Percentiles rank a stretch among this genome's conserved stretches.
phyloP scores from a whole-genome alignment of 2,113 vertebrate species.

The Lepus europaeus region DNA sequence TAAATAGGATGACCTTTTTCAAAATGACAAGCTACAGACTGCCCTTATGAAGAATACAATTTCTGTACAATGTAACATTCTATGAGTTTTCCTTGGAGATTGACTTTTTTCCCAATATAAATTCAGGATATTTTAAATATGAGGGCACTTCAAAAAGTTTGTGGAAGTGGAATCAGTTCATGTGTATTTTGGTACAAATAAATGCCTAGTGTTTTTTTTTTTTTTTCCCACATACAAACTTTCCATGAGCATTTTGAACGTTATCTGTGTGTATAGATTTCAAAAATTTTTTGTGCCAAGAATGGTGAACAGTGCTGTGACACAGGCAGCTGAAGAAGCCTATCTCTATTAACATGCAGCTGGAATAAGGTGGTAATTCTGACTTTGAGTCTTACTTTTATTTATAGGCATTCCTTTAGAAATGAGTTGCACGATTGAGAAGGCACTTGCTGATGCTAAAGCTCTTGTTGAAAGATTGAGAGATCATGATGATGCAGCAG shows the following conservation, averaged over 20 bases:
- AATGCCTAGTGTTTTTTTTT: no score
- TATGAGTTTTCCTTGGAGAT: background rate
- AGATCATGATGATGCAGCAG: conserved; percentile 97
- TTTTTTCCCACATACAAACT: no score
- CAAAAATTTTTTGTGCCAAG: no score
- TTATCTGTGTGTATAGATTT: no score
- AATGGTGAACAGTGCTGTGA: background rate
- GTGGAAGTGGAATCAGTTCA: no score
- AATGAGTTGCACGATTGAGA: conserved; percentile 97
- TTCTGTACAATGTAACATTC: background rate
- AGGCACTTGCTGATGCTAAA: conserved; percentile 97
- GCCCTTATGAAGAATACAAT: background rate
- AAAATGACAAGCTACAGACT: background rate
- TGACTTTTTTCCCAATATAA: background rate
- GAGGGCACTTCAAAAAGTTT: background rate
- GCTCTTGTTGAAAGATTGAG: conserved; percentile 95
- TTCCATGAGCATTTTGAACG: no score
- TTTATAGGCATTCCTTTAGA: conserved; percentile 77
- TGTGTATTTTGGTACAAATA: no score
- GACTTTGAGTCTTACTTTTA: conserved; percentile 43
- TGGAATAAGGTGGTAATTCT: background rate
- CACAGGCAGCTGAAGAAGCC: background rate
- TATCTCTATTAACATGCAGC: background rate
- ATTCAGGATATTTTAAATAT: conserved; percentile 42
- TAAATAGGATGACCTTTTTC: background rate